Evolutionary conservation across 2,797 vertebrate species (phyloP).

Genomic region (Carcharodon carcharias): DNA sequence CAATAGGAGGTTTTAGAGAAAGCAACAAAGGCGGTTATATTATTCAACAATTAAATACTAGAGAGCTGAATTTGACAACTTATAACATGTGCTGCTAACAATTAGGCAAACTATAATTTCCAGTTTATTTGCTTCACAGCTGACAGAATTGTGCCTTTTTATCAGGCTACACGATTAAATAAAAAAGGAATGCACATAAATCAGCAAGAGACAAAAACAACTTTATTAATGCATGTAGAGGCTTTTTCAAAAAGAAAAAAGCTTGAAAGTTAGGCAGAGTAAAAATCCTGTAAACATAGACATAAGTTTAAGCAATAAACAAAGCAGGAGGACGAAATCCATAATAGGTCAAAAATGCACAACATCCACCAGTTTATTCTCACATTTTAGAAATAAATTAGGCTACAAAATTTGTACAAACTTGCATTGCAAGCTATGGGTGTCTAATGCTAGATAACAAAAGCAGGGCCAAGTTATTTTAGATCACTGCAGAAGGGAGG

Average conservation of each 20-base stretch:
- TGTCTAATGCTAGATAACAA: background rate
- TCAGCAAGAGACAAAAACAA: background rate
- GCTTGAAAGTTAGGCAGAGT: background rate
- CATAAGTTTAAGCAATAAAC: background rate
- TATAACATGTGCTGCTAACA: background rate
- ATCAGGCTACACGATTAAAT: background rate
- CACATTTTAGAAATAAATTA: background rate
- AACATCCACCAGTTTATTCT: background rate
- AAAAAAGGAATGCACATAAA: background rate
- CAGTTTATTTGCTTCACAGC: background rate
- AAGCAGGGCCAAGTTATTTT: background rate
- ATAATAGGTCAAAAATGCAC: background rate
- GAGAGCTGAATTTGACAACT: background rate
- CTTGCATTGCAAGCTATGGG: background rate
- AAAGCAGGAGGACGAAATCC: background rate
- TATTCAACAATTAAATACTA: background rate
- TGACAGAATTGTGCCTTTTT: background rate
- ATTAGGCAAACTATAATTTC: background rate
- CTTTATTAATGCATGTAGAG: background rate
- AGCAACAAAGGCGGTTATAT: background rate
- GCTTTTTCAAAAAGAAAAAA: background rate
- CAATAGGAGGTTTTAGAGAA: background rate
- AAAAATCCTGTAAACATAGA: background rate
- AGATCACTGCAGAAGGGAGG: background rate
- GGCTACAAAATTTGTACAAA: background rate